Conservation (phyloP, 2,797 vertebrate genomes). For the Paratrypauchen microcephalus region DNA sequence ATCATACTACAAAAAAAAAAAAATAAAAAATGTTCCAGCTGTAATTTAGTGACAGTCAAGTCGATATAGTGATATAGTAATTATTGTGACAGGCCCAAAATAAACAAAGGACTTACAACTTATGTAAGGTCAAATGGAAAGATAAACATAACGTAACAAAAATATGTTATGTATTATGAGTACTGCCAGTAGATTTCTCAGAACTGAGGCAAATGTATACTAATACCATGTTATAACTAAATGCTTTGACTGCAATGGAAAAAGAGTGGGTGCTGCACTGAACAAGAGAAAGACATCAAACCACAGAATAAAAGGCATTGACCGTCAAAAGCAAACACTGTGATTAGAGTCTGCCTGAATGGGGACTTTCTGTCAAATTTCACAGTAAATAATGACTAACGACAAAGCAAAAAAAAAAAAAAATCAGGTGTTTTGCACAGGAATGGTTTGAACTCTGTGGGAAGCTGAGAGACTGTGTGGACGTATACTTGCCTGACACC, state of each 20-base stretch:
- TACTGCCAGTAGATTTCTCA: conserved; percentile 35
- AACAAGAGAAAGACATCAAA: conserved; percentile 23
- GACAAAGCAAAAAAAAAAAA: conserved; percentile 3
- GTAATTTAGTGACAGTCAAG: no score
- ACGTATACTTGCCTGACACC: conserved; percentile 89
- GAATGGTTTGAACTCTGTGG: background rate
- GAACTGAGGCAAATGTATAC: conserved; percentile 42
- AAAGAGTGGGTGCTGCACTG: conserved; percentile 33
- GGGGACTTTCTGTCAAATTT: conserved; percentile 17
- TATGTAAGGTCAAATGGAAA: background rate
- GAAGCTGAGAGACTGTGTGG: background rate
- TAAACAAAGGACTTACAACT: background rate
- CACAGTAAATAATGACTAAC: conserved; percentile 18
- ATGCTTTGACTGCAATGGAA: conserved; percentile 33
- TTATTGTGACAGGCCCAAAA: no score
- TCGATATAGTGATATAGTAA: no score
- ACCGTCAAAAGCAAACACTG: conserved; percentile 35
- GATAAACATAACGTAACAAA: background rate
- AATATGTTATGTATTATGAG: background rate
- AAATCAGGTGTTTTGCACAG: conserved; percentile 6
- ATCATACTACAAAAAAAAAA: background rate
- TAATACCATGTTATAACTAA: conserved; percentile 32
- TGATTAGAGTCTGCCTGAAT: conserved; percentile 17
- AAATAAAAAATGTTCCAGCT: background rate
- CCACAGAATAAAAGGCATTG: conserved; percentile 15